Percentiles rank a stretch among this genome's conserved stretches.
phyloP scores from a whole-genome alignment of 2,888 invertebrate species.

The Myopa tessellatipennis region DNA sequence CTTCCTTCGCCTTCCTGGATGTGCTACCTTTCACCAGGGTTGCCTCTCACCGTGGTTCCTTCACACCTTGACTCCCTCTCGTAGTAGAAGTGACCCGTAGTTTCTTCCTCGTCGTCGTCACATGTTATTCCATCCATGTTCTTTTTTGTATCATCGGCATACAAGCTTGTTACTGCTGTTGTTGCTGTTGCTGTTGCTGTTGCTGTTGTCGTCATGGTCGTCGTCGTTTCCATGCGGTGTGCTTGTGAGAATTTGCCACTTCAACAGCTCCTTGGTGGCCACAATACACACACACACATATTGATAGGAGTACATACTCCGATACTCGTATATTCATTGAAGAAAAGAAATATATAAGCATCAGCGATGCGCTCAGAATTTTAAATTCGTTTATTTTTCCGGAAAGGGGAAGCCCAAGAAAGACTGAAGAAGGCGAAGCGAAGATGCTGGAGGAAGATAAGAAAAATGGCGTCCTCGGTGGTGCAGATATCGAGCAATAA shows the following conservation, averaged over 20 bases:
- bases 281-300: conserved; percentile 26
- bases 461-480: conserved; percentile 1
- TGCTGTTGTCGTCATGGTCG: conserved; percentile 11
- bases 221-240: conserved; percentile 47
- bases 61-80: no score
- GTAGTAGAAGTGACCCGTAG: no score
- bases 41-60: no score
- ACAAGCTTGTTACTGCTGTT: neutral
- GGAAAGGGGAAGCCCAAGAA: neutral
- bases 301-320: neutral
- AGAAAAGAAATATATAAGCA: conserved; percentile 18
- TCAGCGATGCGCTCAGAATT: conserved; percentile 25
- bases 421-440: neutral
- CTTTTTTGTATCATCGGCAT: neutral
- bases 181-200: neutral
- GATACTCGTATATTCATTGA: neutral
- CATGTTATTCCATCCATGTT: neutral
- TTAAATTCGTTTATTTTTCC: conserved; percentile 25
- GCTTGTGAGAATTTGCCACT: conserved; percentile 65
- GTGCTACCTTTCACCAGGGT: conserved; percentile 2
- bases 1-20: conserved; percentile 15
- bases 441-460: neutral
- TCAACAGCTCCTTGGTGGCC: conserved; percentile 66
- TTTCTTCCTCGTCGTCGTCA: conserved; percentile 8
- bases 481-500: conserved; percentile 8